These are phyloP conservation scores for Rhynchopsitta pachyrhyncha DNA, from an alignment of 2,113 vertebrate species.

Conservation along the genomic window DNA sequence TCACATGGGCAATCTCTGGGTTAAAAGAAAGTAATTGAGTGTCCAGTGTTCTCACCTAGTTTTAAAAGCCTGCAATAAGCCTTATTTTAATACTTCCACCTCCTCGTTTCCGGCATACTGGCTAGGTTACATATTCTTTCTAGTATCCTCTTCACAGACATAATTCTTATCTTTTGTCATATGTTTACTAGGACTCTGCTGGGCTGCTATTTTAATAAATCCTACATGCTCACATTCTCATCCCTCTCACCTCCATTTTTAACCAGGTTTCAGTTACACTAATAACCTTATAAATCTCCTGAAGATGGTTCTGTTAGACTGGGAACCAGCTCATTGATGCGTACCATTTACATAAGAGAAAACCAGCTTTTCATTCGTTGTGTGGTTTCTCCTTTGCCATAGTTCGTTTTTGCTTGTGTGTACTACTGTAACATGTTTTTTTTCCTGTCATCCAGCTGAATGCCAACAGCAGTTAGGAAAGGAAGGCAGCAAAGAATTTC, in stretches of 20 bases:
- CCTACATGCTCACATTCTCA: background rate
- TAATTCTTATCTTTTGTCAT: background rate
- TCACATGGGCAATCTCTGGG: background rate
- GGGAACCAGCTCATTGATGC: conserved; percentile 13
- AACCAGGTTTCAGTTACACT: conserved; percentile 18
- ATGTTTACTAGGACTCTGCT: background rate
- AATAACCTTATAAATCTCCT: conserved; percentile 33
- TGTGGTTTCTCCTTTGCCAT: background rate
- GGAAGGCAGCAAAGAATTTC: conserved; percentile 47
- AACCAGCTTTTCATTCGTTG: conserved; percentile 1
- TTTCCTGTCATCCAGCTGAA: background rate
- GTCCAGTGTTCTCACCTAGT: background rate
- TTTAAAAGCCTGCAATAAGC: background rate
- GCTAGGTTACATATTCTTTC: background rate
- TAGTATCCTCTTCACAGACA: background rate
- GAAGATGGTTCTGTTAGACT: conserved; percentile 24
- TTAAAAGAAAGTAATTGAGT: background rate
- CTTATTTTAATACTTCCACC: background rate
- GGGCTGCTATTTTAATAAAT: conserved; percentile 18
- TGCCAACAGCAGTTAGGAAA: background rate
- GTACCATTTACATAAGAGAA: conserved; percentile 29
- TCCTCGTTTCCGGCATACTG: background rate
- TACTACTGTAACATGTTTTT: background rate
- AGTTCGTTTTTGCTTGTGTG: background rate
- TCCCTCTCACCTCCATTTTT: conserved; percentile 17